phyloP scores from a whole-genome alignment of 2,888 invertebrate species.

The Drosophila prolongata region DNA sequence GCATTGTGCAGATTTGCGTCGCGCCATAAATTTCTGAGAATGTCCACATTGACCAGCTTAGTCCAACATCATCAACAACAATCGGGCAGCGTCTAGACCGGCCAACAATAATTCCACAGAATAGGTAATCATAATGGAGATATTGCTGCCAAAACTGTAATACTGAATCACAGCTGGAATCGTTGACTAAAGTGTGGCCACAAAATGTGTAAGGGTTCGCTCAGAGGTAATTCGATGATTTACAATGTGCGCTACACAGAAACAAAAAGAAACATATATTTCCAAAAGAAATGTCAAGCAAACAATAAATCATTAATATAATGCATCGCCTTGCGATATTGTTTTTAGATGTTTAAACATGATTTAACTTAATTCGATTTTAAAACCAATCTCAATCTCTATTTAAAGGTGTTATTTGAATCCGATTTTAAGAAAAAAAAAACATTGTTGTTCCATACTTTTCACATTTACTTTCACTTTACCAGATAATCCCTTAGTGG shows the following conservation, averaged over 20 bases:
- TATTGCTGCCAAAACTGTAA: slow-evolving; percentile 45
- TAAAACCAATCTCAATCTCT: too few species aligned
- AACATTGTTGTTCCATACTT: too few species aligned
- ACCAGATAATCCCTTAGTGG: slow-evolving; percentile 17
- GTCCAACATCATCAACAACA: slow-evolving; percentile 61
- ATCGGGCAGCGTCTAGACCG: slow-evolving; percentile 63
- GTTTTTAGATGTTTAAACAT: neutral
- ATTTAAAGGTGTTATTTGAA: too few species aligned
- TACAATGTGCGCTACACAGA: slow-evolving; percentile 8
- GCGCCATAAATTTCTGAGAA: slow-evolving; percentile 67
- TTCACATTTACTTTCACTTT: slow-evolving; percentile 13
- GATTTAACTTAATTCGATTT: too few species aligned
- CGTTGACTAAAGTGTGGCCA: slow-evolving; percentile 30
- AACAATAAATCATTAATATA: too few species aligned
- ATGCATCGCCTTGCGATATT: too few species aligned
- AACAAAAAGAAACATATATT: neutral
- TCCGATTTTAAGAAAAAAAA: too few species aligned
- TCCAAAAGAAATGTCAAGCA: too few species aligned
- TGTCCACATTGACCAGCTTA: slow-evolving; percentile 59
- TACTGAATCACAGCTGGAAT: slow-evolving; percentile 35
- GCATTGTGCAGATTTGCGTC: slow-evolving; percentile 78
- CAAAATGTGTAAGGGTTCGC: slow-evolving; percentile 10
- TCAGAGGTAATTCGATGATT: slow-evolving; percentile 17
- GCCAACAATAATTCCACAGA: slow-evolving; percentile 47
- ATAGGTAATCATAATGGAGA: slow-evolving; percentile 60